Evolutionary conservation across 2,888 invertebrate species (phyloP).

Genomic region (Mesoligia furuncula): DNA sequence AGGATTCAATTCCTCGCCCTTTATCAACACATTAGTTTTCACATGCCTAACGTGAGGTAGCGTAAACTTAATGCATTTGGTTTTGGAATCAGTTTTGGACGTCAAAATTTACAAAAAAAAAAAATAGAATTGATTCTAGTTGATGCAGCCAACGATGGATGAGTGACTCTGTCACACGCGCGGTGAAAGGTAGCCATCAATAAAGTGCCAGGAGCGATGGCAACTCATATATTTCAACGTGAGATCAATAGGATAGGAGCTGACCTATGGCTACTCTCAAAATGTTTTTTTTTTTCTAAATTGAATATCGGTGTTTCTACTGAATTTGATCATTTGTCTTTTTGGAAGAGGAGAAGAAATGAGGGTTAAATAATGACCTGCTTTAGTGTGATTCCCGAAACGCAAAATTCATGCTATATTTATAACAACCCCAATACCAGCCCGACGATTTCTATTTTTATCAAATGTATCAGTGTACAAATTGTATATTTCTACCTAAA

Average conservation of each 20-base stretch:
- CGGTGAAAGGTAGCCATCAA: conserved; percentile 38
- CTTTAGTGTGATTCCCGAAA: background rate
- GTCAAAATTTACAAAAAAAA: background rate
- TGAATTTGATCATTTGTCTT: conserved; percentile 29
- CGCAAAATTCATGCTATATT: background rate
- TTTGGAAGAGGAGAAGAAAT: conserved; percentile 7
- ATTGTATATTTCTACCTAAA: background rate
- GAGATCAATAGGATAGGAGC: conserved; percentile 47
- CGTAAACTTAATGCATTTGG: too few species aligned
- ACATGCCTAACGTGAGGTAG: too few species aligned
- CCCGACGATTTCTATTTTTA: background rate
- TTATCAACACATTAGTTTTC: too few species aligned
- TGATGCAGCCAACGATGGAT: background rate
- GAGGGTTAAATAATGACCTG: background rate
- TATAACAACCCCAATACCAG: background rate
- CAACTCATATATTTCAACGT: conserved; percentile 42
- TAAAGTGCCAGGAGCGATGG: conserved; percentile 45
- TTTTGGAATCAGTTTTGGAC: background rate
- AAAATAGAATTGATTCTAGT: background rate
- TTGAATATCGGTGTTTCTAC: conserved; percentile 44
- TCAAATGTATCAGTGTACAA: background rate
- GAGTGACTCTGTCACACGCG: conserved; percentile 11
- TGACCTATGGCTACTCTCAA: conserved; percentile 32
- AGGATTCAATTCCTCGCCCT: too few species aligned
- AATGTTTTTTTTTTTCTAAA: conserved; percentile 49